Percentiles rank a stretch among this genome's conserved stretches.
Conservation (phyloP, 1,140 invertebrate genomes). For the Cardiocondyla obscurior region DNA sequence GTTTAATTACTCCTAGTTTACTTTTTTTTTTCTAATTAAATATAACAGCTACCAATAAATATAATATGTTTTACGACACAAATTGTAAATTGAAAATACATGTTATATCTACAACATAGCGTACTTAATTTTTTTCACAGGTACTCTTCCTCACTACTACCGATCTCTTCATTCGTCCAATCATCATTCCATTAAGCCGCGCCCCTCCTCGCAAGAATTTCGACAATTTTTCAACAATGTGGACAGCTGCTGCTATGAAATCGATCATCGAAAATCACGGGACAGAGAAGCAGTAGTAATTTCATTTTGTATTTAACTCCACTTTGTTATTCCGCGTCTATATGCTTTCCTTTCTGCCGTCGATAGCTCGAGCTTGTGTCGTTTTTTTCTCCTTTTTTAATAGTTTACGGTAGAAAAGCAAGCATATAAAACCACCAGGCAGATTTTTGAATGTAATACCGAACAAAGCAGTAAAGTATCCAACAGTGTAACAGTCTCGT, state of each 20-base stretch:
- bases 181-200: slow-evolving; percentile 82
- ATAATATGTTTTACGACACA: slow-evolving; percentile 5
- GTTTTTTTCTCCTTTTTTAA: slow-evolving; percentile 40
- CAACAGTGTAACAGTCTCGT: slow-evolving; percentile 42
- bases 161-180: slow-evolving; percentile 79
- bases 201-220: slow-evolving; percentile 76
- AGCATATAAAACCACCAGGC: slow-evolving; percentile 37
- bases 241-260: slow-evolving; percentile 74
- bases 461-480: slow-evolving; percentile 39
- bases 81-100: slow-evolving; percentile 36
- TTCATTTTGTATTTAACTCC: slow-evolving; percentile 52
- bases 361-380: slow-evolving; percentile 5
- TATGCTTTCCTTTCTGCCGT: slow-evolving; percentile 55
- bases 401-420: slow-evolving; percentile 37
- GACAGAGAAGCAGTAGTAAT: slow-evolving; percentile 73
- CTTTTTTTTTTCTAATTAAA: slow-evolving; percentile 1
- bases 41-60: neutral
- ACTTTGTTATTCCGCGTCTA: slow-evolving; percentile 30
- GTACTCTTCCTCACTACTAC: slow-evolving; percentile 74
- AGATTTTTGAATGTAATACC: slow-evolving; percentile 35
- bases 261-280: slow-evolving; percentile 69
- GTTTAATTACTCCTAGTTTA: neutral
- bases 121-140: slow-evolving; percentile 69
- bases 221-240: slow-evolving; percentile 67
- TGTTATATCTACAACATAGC: neutral